Percentiles rank a stretch among this genome's conserved stretches.
Evolutionary conservation across 2,888 invertebrate species (phyloP).

Genomic region (Phalera bucephala): DNA sequence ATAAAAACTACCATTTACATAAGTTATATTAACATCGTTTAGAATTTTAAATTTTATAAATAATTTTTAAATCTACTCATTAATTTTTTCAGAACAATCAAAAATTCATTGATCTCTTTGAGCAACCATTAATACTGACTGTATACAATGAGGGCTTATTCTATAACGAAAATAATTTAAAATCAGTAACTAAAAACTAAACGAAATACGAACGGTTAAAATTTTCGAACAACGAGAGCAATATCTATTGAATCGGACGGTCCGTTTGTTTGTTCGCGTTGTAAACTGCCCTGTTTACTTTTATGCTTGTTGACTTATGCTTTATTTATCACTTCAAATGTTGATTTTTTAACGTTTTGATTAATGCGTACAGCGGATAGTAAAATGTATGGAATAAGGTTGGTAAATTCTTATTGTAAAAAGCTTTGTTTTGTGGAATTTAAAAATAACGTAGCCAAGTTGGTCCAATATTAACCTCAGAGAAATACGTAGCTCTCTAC

Average conservation of each 20-base stretch:
- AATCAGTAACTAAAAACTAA: not conserved
- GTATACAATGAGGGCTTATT: too few relatives aligned
- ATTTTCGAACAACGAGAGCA: constrained; percentile 25
- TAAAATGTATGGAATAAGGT: not conserved
- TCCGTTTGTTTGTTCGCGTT: constrained; percentile 34
- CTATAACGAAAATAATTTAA: too few relatives aligned
- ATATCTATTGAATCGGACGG: constrained; percentile 37
- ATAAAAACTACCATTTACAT: too few relatives aligned
- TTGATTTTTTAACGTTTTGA: constrained; percentile 1
- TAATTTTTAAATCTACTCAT: too few relatives aligned
- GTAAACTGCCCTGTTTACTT: constrained; percentile 35
- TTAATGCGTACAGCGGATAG: not conserved
- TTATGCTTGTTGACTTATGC: constrained; percentile 37
- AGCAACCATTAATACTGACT: too few relatives aligned
- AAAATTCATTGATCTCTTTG: too few relatives aligned
- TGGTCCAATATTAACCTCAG: too few relatives aligned
- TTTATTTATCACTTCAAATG: constrained; percentile 28
- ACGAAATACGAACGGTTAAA: constrained; percentile 17
- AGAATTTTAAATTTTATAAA: too few relatives aligned
- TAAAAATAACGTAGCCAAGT: too few relatives aligned
- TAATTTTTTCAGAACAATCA: too few relatives aligned
- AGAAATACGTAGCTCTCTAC: too few relatives aligned
- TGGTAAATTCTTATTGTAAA: not conserved
- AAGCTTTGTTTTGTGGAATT: not conserved
- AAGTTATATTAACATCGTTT: too few relatives aligned